Base-by-base conservation (phyloP, 2,797 vertebrate species). In the Sebastolobus altivelis region DNA sequence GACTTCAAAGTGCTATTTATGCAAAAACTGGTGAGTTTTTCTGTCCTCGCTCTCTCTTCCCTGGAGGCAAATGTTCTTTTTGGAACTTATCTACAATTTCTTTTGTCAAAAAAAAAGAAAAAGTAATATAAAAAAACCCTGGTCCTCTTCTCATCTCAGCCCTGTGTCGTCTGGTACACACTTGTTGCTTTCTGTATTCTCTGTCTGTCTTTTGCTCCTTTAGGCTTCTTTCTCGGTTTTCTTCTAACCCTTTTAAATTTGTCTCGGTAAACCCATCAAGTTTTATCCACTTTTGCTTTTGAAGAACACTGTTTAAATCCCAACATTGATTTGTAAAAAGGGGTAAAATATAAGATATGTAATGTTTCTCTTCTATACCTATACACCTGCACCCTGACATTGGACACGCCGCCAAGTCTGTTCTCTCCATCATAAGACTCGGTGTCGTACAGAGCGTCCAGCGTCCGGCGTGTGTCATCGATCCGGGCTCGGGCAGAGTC, bases 1-100 rank as follows among this genome's bases (percentile, higher is more conserved):
- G 74, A 96, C 96, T 96, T 97, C 96, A 97, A 96, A 96, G 95
- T 91, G 83, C 83, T 93, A 93, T 95, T 96, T 95, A 96, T 95
- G 94, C 95, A 95, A 90, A 94, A 94, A 90, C 90, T 92, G 93
- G 92, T 89, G 92, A 94, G 92, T 93, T 94, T 95, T 93, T 93
- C 94, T 85, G 70, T 84, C 75, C 84, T 85, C 43, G 20, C 83
- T 72, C 80, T 88, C 40, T 80, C 14, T 63, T 86, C 74, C 85
- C 86, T n/a, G 27, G 69, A 69, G 86, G 81, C 72, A 69, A 10
- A 2, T 46, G 40, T 77, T 88, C 72, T 58, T 75, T 89, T 80
- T 67, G 56, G 75, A 87, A 77, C 31, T 71, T 25, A 82, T 80
- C 62, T 72, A 37, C 55, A 81, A 35, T 75, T 79, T 81, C 38